Base-by-base conservation (phyloP, 2,888 invertebrate genomes). In the Synanthedon vespiformis region DNA sequence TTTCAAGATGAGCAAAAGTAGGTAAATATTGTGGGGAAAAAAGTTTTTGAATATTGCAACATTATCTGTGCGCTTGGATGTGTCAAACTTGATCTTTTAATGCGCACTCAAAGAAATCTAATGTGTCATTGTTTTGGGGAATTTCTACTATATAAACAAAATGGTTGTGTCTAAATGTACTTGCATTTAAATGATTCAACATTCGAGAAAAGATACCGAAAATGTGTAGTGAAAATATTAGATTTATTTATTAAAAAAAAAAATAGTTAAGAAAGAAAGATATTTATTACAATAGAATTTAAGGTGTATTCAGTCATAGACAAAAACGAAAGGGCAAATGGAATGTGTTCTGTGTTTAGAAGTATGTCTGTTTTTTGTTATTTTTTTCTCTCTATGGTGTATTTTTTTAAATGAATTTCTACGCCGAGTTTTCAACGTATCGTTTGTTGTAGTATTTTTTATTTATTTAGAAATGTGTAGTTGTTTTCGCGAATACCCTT, bases 101-200 rank as follows among this genome's bases (percentile, higher is more conserved):
- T 34, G 34, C 10, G 10, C 34, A 34, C 34, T 34, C 10, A 34
- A 34, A 34, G 34, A 34, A 34, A 34, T 34, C 34, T 34, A 34
- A 34, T 34, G 34, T 34, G 34, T 34, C 2, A 34, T 34, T 34
- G 34, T 34, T 34, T 34, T 34, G 10, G 34, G 34, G 10, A 34
- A 34, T 54, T 49, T 40, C 52, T 34, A 44, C 44, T 44, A 8
- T 81, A 78, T 80, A 82, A 78, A 77, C 65, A 73, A 68, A 65
- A 79, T 77, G 86, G 86, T 87, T 87, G 86, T 87, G 86, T 87
- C 86, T 83, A 81, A 77, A 70, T 67, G 77, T 81, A 82, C 69
- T 44, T 13, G 14, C n/a, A n/a, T 71, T 80, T 82, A 77, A 83
- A 80, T 80, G 74, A 61, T 64, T 61, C 62, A 64, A 68, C 70